Conservation (phyloP, 1,140 invertebrate species). For the Venturia canescens region DNA sequence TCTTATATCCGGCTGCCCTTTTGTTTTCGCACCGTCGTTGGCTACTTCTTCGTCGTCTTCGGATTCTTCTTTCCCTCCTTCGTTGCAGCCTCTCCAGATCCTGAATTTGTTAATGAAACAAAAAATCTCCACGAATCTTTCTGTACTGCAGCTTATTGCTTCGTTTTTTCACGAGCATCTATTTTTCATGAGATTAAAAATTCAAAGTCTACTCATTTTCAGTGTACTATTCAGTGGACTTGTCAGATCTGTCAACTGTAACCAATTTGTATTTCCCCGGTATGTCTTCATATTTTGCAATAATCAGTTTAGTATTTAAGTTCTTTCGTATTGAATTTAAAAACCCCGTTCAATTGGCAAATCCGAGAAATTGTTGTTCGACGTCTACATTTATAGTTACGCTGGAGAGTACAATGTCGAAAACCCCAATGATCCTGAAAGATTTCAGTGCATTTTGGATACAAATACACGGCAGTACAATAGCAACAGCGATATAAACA, state of each 20-base stretch:
- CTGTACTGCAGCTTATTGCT: neutral
- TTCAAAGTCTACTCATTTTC: neutral
- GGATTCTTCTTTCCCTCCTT: conserved; percentile 4
- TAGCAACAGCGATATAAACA: no score
- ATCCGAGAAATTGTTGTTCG: no score
- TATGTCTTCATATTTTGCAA: neutral
- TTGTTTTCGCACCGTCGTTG: conserved; percentile 27
- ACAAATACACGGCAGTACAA: no score
- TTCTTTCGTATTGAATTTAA: no score
- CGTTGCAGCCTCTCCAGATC: neutral
- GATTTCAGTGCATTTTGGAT: no score
- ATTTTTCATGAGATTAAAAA: neutral
- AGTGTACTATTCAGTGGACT: neutral
- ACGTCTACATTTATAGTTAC: no score
- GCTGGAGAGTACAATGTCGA: no score
- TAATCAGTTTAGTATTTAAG: no score
- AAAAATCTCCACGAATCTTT: neutral
- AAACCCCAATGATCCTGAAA: no score
- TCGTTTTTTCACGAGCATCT: neutral
- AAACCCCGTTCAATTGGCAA: no score
- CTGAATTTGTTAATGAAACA: neutral
- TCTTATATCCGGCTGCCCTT: conserved; percentile 30
- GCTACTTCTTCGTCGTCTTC: neutral
- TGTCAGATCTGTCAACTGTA: neutral
- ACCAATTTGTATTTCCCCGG: neutral